A percentile compares a stretch with the other conserved stretches of the same genome.
Conservation (phyloP, 1,140 invertebrate genomes). For the Calycopis cecrops region DNA sequence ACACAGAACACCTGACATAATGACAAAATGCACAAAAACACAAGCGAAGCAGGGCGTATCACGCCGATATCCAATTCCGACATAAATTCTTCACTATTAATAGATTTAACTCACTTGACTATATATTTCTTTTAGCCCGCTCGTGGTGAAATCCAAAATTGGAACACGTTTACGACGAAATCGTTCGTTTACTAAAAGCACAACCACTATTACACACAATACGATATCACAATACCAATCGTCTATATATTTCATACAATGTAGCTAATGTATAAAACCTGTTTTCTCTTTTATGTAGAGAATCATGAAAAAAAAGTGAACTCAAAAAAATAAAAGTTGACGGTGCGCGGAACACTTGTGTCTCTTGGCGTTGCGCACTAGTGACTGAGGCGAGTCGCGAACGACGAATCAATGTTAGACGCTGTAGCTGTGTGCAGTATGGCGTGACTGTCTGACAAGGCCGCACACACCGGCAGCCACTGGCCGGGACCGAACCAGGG, state of each 20-base stretch:
- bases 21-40: not conserved
- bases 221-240: slow-evolving; percentile 61
- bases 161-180: slow-evolving; percentile 67
- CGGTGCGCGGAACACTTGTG: slow-evolving; percentile 51
- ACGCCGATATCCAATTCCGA: not conserved
- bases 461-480: slow-evolving; percentile 39
- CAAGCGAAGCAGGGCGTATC: not conserved
- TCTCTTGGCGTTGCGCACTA: slow-evolving; percentile 64
- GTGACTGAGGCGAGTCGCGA: slow-evolving; percentile 62
- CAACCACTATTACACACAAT: slow-evolving; percentile 65
- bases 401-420: slow-evolving; percentile 65
- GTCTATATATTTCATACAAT: slow-evolving; percentile 25
- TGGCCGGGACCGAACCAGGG: slow-evolving; percentile 32
- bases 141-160: slow-evolving; percentile 71
- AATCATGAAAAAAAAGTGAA: slow-evolving; percentile 55
- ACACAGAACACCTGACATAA: slow-evolving; percentile 7
- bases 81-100: not conserved
- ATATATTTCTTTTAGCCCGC: slow-evolving; percentile 71
- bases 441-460: slow-evolving; percentile 26
- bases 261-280: slow-evolving; percentile 43
- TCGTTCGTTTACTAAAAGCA: slow-evolving; percentile 63
- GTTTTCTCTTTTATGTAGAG: slow-evolving; percentile 41
- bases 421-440: slow-evolving; percentile 37
- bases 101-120: slow-evolving; percentile 57
- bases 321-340: slow-evolving; percentile 52